Evolutionary conservation across 2,113 vertebrate genomes (phyloP).

Genomic region (Chascanopsetta lugubris): DNA sequence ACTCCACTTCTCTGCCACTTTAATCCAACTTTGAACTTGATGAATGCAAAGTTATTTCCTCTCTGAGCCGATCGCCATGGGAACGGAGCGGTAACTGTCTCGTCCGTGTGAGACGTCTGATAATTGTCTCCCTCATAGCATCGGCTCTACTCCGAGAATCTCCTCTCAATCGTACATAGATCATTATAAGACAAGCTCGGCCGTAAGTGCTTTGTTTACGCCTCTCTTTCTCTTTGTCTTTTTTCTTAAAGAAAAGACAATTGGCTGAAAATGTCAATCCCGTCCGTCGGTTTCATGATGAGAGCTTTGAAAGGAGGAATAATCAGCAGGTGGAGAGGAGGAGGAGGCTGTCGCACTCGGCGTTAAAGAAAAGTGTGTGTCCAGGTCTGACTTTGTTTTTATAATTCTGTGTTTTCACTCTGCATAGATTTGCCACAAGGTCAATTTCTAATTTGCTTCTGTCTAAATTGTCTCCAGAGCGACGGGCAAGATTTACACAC

Average conservation of each 20-base stretch:
- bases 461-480: slow-evolving; percentile 57
- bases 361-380: slow-evolving; percentile 14
- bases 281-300: slow-evolving; percentile 2
- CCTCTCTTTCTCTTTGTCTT: neutral
- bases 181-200: neutral
- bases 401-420: slow-evolving; percentile 52
- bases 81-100: neutral
- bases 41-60: slow-evolving; percentile 57
- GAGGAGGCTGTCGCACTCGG: slow-evolving; percentile 6
- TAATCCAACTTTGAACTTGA: slow-evolving; percentile 13
- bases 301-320: slow-evolving; percentile 2
- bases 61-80: slow-evolving; percentile 40
- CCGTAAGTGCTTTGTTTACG: neutral
- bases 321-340: slow-evolving; percentile 24
- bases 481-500: slow-evolving; percentile 27
- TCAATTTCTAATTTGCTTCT: slow-evolving; percentile 63
- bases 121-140: neutral
- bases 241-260: slow-evolving; percentile 14
- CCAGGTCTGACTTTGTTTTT: slow-evolving; percentile 51
- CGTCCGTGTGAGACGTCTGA: neutral
- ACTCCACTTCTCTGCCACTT: slow-evolving; percentile 3
- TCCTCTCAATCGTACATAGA: too few relatives aligned
- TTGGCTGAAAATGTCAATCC: slow-evolving; percentile 1
- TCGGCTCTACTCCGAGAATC: slow-evolving; percentile 3
- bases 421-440: slow-evolving; percentile 44